phyloP scores from a whole-genome alignment of 30 jellyfish, hydroid and myxozoan species.

The Turritopsis rubra region DNA sequence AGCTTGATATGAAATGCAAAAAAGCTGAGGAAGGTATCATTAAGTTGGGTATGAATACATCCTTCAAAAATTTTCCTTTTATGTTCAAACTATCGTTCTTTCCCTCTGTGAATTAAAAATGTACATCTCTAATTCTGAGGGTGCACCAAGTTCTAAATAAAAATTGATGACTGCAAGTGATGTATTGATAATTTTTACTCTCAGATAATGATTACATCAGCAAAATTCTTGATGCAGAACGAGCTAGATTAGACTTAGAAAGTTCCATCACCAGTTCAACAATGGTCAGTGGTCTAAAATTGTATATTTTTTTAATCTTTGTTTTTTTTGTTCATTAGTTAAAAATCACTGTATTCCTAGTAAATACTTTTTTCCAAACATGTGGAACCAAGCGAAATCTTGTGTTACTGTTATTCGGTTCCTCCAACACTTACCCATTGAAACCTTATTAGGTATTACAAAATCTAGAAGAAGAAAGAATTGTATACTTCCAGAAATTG shows the following conservation, averaged over 20 bases:
- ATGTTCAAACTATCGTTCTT: background rate
- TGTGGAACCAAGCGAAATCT: too few relatives aligned
- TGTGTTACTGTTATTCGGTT: background rate
- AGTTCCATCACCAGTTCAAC: slow-evolving; percentile 39
- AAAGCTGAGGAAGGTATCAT: slow-evolving; percentile 83
- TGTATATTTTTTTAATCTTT: too few relatives aligned
- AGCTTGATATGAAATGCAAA: slow-evolving; percentile 86
- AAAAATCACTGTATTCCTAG: too few relatives aligned
- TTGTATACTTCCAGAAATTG: slow-evolving; percentile 44
- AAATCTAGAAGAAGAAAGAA: slow-evolving; percentile 77
- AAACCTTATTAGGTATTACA: slow-evolving; percentile 44
- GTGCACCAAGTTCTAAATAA: too few relatives aligned
- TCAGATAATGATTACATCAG: slow-evolving; percentile 71
- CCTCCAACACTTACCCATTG: background rate
- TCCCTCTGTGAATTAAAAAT: background rate
- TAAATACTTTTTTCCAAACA: too few relatives aligned
- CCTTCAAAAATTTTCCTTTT: background rate
- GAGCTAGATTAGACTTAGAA: slow-evolving; percentile 74
- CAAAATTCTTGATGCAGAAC: slow-evolving; percentile 61
- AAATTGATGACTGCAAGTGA: too few relatives aligned
- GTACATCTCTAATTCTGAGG: too few relatives aligned
- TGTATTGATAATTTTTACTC: slow-evolving; percentile 16
- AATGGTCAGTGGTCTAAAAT: slow-evolving; percentile 28
- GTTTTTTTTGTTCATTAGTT: too few relatives aligned
- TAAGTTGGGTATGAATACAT: slow-evolving; percentile 51